Evolutionary conservation across 2,888 invertebrate genomes (phyloP).

Genomic region (Nomada lathburiana): DNA sequence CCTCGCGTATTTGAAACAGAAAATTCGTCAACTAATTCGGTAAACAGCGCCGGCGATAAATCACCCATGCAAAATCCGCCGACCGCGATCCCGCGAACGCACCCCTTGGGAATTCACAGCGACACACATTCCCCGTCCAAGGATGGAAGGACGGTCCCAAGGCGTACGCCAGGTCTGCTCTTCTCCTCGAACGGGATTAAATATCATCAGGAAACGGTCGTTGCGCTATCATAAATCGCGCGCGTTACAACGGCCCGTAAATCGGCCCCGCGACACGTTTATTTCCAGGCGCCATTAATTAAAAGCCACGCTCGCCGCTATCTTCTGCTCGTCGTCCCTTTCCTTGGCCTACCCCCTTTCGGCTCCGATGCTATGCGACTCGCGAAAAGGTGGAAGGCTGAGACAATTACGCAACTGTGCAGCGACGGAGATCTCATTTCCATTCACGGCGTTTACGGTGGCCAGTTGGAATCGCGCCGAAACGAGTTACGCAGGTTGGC

Average conservation of each 20-base stretch:
- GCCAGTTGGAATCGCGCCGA: constrained; percentile 60
- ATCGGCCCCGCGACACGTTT: constrained; percentile 72
- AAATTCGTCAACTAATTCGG: background rate
- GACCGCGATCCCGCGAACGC: background rate
- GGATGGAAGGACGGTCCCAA: background rate
- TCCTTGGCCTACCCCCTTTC: background rate
- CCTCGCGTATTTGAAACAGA: too few relatives aligned
- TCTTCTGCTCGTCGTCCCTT: constrained; percentile 2
- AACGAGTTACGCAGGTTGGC: constrained; percentile 79
- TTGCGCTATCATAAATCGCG: constrained; percentile 68
- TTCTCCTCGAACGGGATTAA: constrained; percentile 60
- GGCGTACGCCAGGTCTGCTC: constrained; percentile 15
- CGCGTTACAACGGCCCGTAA: constrained; percentile 67
- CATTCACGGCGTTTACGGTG: constrained; percentile 68
- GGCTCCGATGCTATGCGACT: background rate
- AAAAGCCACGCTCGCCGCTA: constrained; percentile 58
- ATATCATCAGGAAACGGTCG: constrained; percentile 69
- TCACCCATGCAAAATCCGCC: background rate
- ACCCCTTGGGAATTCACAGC: background rate
- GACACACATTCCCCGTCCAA: background rate
- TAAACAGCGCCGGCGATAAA: background rate
- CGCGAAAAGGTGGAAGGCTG: constrained; percentile 22
- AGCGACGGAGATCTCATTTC: constrained; percentile 62
- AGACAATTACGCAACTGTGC: constrained; percentile 68
- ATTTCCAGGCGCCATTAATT: constrained; percentile 75